Evolutionary conservation across 2,113 vertebrate species (phyloP).

Genomic region (Morone chrysops): DNA sequence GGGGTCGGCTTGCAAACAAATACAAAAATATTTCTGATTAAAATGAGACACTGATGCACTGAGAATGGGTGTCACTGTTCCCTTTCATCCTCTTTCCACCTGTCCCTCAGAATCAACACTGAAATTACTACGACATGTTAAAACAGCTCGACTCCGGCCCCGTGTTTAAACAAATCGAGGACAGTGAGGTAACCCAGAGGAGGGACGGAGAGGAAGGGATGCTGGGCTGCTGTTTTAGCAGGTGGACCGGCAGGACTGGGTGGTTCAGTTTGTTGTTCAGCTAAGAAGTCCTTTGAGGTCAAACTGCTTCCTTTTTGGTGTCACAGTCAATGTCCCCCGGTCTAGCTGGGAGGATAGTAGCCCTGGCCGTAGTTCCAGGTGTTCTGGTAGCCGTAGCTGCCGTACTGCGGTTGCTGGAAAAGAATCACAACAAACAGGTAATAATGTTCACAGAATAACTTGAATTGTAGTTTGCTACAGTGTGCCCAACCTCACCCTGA

Average conservation of each 20-base stretch:
- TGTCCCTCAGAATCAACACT: slow-evolving; percentile 28
- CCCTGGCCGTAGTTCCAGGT: slow-evolving; percentile 87
- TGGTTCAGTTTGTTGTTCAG: slow-evolving; percentile 51
- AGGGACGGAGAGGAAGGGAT: slow-evolving; percentile 49
- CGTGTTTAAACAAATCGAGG: slow-evolving; percentile 31
- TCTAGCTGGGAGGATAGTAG: slow-evolving; percentile 86
- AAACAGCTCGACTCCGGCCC: neutral
- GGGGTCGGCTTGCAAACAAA: slow-evolving; percentile 42
- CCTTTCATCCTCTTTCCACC: slow-evolving; percentile 29
- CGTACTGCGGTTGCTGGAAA: slow-evolving; percentile 82
- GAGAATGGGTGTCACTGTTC: slow-evolving; percentile 24
- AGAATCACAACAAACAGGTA: slow-evolving; percentile 16
- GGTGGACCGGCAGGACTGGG: slow-evolving; percentile 4
- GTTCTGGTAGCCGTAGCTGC: slow-evolving; percentile 84
- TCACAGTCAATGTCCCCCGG: neutral
- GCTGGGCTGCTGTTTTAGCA: slow-evolving; percentile 34
- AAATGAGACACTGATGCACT: slow-evolving; percentile 54
- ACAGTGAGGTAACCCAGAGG: slow-evolving; percentile 43
- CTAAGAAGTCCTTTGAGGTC: slow-evolving; percentile 3
- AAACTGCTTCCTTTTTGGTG: slow-evolving; percentile 14
- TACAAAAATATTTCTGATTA: slow-evolving; percentile 79
- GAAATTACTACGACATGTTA: slow-evolving; percentile 22
- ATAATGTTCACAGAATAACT: neutral
- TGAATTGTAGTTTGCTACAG: neutral
- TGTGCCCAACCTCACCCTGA: neutral